A percentile compares a stretch with the other conserved stretches of the same genome.
Evolutionary conservation across 2,113 vertebrate genomes (phyloP).

Genomic region (Amblyornis subalaris): DNA sequence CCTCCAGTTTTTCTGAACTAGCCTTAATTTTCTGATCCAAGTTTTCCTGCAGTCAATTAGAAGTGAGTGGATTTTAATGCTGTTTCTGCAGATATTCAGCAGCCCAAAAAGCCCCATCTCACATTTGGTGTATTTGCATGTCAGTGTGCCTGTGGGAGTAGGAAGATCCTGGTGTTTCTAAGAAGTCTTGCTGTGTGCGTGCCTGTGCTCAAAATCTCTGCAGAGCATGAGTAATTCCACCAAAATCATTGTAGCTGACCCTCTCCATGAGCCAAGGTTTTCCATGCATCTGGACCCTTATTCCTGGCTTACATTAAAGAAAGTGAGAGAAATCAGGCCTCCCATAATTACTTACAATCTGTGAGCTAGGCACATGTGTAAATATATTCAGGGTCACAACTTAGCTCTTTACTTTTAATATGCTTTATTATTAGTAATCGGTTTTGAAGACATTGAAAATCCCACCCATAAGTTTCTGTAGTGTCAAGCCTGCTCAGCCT

Average conservation of each 20-base stretch:
- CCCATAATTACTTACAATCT: conserved; percentile 13
- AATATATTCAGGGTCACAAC: conserved; percentile 43
- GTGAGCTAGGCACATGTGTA: neutral
- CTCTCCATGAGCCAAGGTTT: neutral
- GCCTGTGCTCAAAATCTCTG: neutral
- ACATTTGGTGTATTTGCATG: neutral
- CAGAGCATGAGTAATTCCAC: neutral
- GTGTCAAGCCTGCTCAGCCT: neutral
- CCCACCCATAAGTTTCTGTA: conserved; percentile 35
- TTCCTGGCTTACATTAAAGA: conserved; percentile 5
- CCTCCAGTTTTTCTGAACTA: neutral
- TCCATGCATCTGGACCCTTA: neutral
- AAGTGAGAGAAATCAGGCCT: conserved; percentile 27
- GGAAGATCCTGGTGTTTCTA: neutral
- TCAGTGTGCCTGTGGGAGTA: neutral
- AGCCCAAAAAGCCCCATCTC: neutral
- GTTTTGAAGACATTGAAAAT: conserved; percentile 24
- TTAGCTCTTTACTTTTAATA: conserved; percentile 42
- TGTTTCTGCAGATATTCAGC: neutral
- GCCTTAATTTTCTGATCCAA: neutral
- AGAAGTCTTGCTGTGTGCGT: neutral
- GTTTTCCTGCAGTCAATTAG: neutral
- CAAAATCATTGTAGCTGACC: neutral
- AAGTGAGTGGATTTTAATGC: neutral
- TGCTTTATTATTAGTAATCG: neutral